Evolutionary conservation across 2,797 vertebrate genomes (phyloP), one percentile per base, ranked within the genome.

Genomic region (Channa striata): DNA sequence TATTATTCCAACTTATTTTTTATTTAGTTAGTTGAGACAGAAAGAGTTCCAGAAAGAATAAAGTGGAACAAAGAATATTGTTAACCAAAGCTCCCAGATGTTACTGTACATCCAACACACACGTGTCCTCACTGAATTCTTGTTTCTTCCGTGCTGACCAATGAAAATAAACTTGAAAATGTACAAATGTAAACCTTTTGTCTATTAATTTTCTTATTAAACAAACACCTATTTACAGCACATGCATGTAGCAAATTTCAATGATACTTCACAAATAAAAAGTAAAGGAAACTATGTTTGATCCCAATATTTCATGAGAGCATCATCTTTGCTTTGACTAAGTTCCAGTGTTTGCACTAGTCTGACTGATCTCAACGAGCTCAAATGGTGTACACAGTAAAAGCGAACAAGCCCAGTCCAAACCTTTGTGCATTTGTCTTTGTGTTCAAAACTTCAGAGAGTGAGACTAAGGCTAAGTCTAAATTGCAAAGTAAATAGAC

Each of bases 281-380:
- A 67, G 73, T 30, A 61, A 80, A 71, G 20, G 3, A 66, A 67
- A 10, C 19, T 8, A 58, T 59, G 21, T 30, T 72, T 14, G 48
- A 79, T 66, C 54, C 20, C 46, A 43, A 37, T n/a, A 60, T 25
- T 71, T 66, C 7, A 39, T 19, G 60, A 11, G 16, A 82, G 52
- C 44, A 60, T 53, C 51, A 33, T 60, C 19, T 25, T 58, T 54
- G 36, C n/a, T 56, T 63, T 64, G 50, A 46, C 62, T 48, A 52
- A 11, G 63, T 76, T 86, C 83, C 84, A 89, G 78, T 87, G 78
- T 84, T 86, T 81, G 61, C 59, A 57, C 69, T 67, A 53, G 19
- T 63, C 49, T 44, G 13, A 68, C 40, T 54, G 36, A 57, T 76
- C 37, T 40, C 1, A 11, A 10, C 46, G 34, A 40, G 20, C 40